A percentile compares a stretch with the other conserved stretches of the same genome.
Conservation (phyloP, 1,140 invertebrate species). For the Apis mellifera region DNA sequence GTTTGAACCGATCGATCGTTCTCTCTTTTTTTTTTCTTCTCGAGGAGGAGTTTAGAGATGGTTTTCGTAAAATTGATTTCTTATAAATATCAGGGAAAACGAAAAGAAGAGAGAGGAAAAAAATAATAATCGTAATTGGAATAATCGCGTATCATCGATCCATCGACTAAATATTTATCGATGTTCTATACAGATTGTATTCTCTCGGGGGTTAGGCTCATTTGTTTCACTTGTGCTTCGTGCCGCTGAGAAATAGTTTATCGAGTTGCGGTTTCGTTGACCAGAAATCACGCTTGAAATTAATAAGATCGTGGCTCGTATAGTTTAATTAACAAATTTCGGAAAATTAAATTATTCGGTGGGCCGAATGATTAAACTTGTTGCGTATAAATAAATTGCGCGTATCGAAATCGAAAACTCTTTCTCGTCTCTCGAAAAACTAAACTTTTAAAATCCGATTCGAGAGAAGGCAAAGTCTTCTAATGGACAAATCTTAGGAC, state of each 20-base stretch:
- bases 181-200: not conserved
- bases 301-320: not conserved
- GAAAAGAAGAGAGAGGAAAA: not conserved
- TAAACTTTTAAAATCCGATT: slow-evolving; percentile 26
- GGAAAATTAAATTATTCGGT: not conserved
- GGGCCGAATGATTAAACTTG: not conserved
- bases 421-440: not conserved
- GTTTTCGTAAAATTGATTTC: not conserved
- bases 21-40: not conserved
- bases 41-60: too few relatives aligned
- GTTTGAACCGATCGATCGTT: not conserved
- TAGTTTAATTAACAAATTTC: too few relatives aligned
- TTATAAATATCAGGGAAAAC: not conserved
- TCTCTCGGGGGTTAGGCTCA: not conserved
- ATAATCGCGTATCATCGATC: slow-evolving; percentile 14
- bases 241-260: not conserved
- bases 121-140: slow-evolving; percentile 16
- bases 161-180: slow-evolving; percentile 25
- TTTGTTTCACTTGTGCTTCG: slow-evolving; percentile 1
- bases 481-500: slow-evolving; percentile 9
- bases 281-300: not conserved
- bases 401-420: not conserved
- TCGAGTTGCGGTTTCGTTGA: not conserved
- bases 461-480: not conserved
- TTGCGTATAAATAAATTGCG: not conserved